A percentile compares a stretch with the other conserved stretches of the same genome.
These are phyloP conservation scores for Acinonyx jubatus DNA, from an alignment of 2,113 vertebrate genomes.

Conservation along the genomic window DNA sequence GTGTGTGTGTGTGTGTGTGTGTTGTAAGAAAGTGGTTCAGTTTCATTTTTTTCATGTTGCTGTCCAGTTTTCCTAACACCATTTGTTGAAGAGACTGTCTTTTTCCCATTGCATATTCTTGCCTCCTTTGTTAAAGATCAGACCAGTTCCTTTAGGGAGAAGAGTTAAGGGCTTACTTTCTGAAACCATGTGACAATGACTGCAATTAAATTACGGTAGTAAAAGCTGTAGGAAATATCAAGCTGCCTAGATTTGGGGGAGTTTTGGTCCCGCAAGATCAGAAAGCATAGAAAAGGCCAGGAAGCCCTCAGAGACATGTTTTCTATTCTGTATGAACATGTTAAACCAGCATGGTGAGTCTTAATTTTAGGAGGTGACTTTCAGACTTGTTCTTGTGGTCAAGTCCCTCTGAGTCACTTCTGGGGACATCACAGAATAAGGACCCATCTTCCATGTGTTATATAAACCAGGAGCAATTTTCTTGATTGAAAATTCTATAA, in stretches of 20 bases:
- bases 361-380: not conserved
- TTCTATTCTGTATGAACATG: rapidly evolving
- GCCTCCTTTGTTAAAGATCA: not conserved
- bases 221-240: not conserved
- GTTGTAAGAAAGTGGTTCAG: not conserved
- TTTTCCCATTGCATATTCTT: not conserved
- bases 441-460: not conserved
- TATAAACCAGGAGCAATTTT: not conserved
- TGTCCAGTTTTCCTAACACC: not conserved
- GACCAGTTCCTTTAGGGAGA: not conserved
- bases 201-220: not conserved
- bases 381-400: not conserved
- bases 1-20: not conserved
- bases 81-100: not conserved
- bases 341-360: no score
- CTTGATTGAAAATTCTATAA: not conserved
- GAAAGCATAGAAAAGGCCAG: not conserved
- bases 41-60: not conserved
- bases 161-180: not conserved
- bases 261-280: not conserved
- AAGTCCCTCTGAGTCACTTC: not conserved
- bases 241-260: not conserved
- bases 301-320: not conserved
- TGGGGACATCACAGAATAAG: not conserved
- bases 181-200: not conserved